Evolutionary conservation across 2,797 vertebrate genomes (phyloP).

Genomic region (Masticophis lateralis): DNA sequence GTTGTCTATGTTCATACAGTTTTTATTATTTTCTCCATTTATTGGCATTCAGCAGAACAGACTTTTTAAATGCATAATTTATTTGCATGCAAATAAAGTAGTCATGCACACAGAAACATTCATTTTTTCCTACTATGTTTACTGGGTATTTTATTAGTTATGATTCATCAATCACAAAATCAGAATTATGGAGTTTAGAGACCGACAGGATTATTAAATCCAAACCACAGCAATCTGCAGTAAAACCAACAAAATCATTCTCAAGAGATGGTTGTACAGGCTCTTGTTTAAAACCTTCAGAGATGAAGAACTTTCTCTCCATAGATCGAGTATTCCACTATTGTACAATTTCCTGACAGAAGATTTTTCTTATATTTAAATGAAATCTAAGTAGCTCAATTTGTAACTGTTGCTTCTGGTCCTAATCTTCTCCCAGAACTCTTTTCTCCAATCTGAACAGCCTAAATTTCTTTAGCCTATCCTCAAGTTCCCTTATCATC

Average conservation of each 20-base stretch:
- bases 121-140: background rate
- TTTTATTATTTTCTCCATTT: conserved; percentile 28
- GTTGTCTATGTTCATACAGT: conserved; percentile 10
- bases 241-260: background rate
- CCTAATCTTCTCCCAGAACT: background rate
- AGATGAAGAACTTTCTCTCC: background rate
- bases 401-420: background rate
- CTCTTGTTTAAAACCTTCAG: background rate
- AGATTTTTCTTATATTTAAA: background rate
- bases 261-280: background rate
- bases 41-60: conserved; percentile 11
- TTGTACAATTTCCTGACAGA: background rate
- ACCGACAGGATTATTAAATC: background rate
- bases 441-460: background rate
- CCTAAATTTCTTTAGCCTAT: background rate
- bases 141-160: conserved; percentile 16
- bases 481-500: background rate
- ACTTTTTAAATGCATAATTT: conserved; percentile 12
- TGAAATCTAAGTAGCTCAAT: background rate
- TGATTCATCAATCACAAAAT: background rate
- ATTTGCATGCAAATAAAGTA: conserved; percentile 25
- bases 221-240: background rate
- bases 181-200: background rate
- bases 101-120: conserved; percentile 23
- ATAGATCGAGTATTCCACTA: background rate